Evolutionary conservation across 53 echinoderm and acorn worm genomes (phyloP).

Genomic region (Stichopus horrens): DNA sequence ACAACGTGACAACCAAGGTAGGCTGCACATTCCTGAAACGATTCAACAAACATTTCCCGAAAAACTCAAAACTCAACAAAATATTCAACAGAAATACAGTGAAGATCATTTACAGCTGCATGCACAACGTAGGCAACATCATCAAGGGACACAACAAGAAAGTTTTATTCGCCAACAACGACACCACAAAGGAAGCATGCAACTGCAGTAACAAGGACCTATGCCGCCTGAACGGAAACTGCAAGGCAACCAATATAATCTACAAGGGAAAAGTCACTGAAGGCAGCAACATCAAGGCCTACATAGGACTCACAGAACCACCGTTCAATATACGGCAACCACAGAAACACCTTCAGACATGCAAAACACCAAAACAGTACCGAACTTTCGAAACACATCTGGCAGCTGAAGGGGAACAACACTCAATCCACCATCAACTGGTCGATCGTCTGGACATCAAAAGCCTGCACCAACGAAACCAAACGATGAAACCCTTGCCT

Average conservation of each 20-base stretch:
- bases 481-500: too few relatives aligned
- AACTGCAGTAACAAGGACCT: not conserved
- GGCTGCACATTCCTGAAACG: constrained; percentile 52
- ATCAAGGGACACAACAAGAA: constrained; percentile 55
- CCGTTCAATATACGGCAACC: constrained; percentile 20
- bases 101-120: constrained; percentile 57
- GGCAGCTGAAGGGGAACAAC: constrained; percentile 33
- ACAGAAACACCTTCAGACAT: not conserved
- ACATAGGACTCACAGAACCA: not conserved
- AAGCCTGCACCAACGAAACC: constrained; percentile 9
- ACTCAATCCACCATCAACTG: constrained; percentile 46
- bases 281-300: not conserved
- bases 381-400: constrained; percentile 30
- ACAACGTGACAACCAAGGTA: constrained; percentile 53
- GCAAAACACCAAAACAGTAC: constrained; percentile 33
- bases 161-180: not conserved
- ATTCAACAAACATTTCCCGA: constrained; percentile 50
- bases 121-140: constrained; percentile 48
- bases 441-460: too few relatives aligned
- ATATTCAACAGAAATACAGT: constrained; percentile 52
- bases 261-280: not conserved
- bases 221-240: not conserved
- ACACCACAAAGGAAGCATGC: too few relatives aligned
- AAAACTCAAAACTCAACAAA: too few relatives aligned
- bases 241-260: not conserved